Conservation (phyloP, 1,140 invertebrate genomes). For the Mactra quadrangularis region DNA sequence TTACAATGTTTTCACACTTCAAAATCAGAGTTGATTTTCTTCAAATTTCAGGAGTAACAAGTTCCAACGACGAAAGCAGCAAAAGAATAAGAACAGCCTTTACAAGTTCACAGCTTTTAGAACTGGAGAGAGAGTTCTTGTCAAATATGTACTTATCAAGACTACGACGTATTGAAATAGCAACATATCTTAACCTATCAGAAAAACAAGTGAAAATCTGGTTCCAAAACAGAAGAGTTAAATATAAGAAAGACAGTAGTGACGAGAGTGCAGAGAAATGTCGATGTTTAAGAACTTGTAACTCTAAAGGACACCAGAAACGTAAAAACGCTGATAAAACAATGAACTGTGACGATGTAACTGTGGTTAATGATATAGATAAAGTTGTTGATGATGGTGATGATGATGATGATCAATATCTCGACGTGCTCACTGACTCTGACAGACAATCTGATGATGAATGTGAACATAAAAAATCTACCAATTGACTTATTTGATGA, state of each 20-base stretch:
- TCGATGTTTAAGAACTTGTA: conserved; percentile 84
- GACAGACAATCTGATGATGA: conserved; percentile 9
- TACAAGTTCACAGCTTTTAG: conserved; percentile 86
- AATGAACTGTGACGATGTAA: background rate
- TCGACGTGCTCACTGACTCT: conserved; percentile 46
- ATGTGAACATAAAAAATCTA: background rate
- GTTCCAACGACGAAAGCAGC: conserved; percentile 79
- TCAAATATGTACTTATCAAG: conserved; percentile 87
- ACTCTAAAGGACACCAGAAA: conserved; percentile 41
- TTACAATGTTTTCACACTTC: no score
- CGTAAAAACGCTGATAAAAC: background rate
- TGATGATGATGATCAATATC: conserved; percentile 50
- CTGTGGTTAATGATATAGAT: background rate
- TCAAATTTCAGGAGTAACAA: conserved; percentile 75
- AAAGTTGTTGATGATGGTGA: conserved; percentile 34
- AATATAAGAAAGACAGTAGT: conserved; percentile 91
- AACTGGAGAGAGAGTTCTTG: conserved; percentile 86
- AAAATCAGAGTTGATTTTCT: background rate
- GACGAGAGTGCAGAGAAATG: conserved; percentile 83
- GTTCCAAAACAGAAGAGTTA: conserved; percentile 95
- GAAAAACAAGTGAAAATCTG: conserved; percentile 98
- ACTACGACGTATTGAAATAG: conserved; percentile 86
- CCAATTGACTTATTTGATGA: no score
- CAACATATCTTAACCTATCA: conserved; percentile 88
- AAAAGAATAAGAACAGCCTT: conserved; percentile 87